These are phyloP conservation scores for Heliconius congener DNA, from an alignment of 1,140 invertebrate genomes.

Conservation along the genomic window DNA sequence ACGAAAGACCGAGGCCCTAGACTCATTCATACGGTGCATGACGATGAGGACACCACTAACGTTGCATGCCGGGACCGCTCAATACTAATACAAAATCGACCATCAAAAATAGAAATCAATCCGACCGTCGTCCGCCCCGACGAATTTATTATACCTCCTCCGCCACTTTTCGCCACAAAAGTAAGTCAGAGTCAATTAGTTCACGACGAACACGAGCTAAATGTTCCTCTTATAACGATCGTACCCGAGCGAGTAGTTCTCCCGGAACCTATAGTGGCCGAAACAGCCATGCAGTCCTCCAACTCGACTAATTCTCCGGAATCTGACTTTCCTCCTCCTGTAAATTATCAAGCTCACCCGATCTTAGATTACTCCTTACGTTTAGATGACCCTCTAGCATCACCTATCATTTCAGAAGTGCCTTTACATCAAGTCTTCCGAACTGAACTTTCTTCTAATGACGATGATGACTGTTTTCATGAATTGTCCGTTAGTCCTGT, in stretches of 20 bases:
- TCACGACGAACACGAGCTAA: constrained; percentile 54
- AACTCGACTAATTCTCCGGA: constrained; percentile 69
- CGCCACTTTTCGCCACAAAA: constrained; percentile 70
- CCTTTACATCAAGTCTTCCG: constrained; percentile 66
- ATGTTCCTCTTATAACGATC: constrained; percentile 61
- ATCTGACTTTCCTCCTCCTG: constrained; percentile 64
- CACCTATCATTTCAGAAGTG: constrained; percentile 62
- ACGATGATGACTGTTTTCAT: constrained; percentile 55
- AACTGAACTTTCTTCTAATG: constrained; percentile 50
- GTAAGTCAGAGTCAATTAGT: constrained; percentile 63
- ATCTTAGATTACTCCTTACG: constrained; percentile 42
- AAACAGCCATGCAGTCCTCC: constrained; percentile 74
- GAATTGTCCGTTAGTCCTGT: constrained; percentile 64
- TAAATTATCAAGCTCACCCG: constrained; percentile 72
- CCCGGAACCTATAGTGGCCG: constrained; percentile 61
- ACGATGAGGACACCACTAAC: constrained; percentile 61
- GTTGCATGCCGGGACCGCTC: constrained; percentile 69
- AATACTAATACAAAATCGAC: constrained; percentile 66
- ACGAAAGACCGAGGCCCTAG: constrained; percentile 49
- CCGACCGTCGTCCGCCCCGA: constrained; percentile 57
- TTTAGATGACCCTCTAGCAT: constrained; percentile 41
- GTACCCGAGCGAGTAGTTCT: constrained; percentile 67
- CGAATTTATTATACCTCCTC: constrained; percentile 75
- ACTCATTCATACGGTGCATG: constrained; percentile 62
- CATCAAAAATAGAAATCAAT: constrained; percentile 51